Percentiles rank a stretch among this genome's conserved stretches.
phyloP scores from a whole-genome alignment of 2,113 vertebrate genomes.

The Cephalophus harveyi region DNA sequence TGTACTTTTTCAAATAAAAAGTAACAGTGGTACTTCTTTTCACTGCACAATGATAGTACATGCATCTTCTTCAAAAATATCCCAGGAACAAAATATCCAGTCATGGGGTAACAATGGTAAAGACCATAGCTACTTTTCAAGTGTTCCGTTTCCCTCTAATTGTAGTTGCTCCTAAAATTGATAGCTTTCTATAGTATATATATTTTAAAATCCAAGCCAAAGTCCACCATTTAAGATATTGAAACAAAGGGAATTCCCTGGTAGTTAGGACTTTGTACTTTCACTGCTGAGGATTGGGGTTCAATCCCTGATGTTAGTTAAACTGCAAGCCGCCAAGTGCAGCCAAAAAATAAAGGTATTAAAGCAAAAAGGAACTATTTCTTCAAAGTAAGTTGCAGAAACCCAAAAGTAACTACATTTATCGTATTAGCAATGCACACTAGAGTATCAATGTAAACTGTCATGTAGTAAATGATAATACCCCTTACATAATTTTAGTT shows the following conservation, averaged over 20 bases:
- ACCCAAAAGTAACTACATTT: background rate
- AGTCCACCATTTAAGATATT: background rate
- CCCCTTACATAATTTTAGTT: background rate
- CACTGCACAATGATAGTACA: background rate
- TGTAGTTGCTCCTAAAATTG: background rate
- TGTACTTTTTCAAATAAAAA: background rate
- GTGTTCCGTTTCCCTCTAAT: slow-evolving; percentile 55
- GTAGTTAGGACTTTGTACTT: background rate
- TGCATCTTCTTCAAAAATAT: background rate
- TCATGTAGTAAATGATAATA: background rate
- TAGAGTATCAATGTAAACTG: background rate
- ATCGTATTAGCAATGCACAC: background rate
- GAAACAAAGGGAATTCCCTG: background rate
- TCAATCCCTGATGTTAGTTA: background rate
- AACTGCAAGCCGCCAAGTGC: background rate
- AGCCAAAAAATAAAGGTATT: background rate
- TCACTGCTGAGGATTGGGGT: background rate
- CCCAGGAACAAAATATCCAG: slow-evolving; percentile 35
- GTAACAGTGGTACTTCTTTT: slow-evolving; percentile 51
- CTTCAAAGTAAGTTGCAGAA: slow-evolving; percentile 25
- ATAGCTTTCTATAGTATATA: background rate
- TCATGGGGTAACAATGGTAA: slow-evolving; percentile 38
- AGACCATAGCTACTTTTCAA: slow-evolving; percentile 52
- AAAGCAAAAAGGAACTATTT: background rate
- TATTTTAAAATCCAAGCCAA: slow-evolving; percentile 17